A percentile compares a stretch with the other conserved stretches of the same genome.
Conservation (phyloP, 2,797 vertebrate genomes). For the Lacerta viridis region DNA sequence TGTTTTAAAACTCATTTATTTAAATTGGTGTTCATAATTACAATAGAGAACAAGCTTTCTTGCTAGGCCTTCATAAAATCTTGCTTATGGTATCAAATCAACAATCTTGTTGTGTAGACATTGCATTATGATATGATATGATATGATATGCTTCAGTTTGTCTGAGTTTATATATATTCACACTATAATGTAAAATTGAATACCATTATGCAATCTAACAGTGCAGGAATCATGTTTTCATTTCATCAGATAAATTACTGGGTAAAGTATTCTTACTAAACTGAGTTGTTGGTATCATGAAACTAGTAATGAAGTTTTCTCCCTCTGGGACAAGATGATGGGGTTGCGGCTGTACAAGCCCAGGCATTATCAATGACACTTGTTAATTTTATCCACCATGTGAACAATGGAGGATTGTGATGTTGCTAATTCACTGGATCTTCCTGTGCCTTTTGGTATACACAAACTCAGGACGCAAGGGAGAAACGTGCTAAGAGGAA, state of each 20-base stretch:
- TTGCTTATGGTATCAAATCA: slow-evolving; percentile 14
- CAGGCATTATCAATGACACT: not conserved
- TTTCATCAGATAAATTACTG: not conserved
- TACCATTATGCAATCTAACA: not conserved
- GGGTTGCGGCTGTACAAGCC: not conserved
- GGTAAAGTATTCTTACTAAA: not conserved
- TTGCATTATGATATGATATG: not conserved
- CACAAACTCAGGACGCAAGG: too few relatives aligned
- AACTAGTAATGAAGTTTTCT: not conserved
- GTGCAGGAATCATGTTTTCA: not conserved
- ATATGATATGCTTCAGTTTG: not conserved
- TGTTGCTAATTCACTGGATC: not conserved
- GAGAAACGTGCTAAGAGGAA: too few relatives aligned
- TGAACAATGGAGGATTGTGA: not conserved
- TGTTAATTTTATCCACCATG: not conserved
- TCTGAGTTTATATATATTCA: not conserved
- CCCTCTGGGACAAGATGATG: not conserved
- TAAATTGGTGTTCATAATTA: slow-evolving; percentile 40
- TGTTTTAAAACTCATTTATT: slow-evolving; percentile 33
- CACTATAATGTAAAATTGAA: not conserved
- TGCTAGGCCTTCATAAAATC: not conserved
- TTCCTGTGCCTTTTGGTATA: too few relatives aligned
- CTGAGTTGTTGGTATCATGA: not conserved
- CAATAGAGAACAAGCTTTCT: slow-evolving; percentile 5
- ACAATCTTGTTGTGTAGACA: not conserved